phyloP scores from a whole-genome alignment of 2,888 invertebrate species.

The Platypus cylindrus region DNA sequence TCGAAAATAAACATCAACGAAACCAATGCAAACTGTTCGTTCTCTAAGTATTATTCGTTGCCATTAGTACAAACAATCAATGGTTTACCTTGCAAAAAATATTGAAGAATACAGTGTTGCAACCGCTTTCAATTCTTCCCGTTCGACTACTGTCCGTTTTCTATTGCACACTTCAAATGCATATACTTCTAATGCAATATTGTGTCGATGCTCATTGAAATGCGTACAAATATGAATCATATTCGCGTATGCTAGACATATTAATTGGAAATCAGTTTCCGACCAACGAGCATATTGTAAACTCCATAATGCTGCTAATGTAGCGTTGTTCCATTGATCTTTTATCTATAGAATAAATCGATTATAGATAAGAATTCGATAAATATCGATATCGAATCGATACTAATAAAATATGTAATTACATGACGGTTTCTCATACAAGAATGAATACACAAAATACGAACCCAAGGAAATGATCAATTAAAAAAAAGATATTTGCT shows the following conservation, averaged over 20 bases:
- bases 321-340: constrained; percentile 36
- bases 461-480: neutral
- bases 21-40: too few species aligned
- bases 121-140: constrained; percentile 36
- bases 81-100: constrained; percentile 33
- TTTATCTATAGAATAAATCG: constrained; percentile 23
- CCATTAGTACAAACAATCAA: too few species aligned
- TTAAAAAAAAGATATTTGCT: neutral
- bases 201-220: constrained; percentile 22
- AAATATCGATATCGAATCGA: too few species aligned
- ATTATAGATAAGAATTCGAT: too few species aligned
- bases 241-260: constrained; percentile 44
- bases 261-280: constrained; percentile 39
- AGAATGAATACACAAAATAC: too few species aligned
- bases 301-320: constrained; percentile 45
- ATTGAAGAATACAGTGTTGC: constrained; percentile 35
- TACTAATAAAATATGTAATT: too few species aligned
- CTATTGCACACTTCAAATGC: constrained; percentile 33
- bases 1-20: too few species aligned
- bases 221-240: constrained; percentile 35
- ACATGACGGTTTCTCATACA: too few species aligned
- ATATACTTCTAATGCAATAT: constrained; percentile 32
- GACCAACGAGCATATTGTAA: constrained; percentile 40
- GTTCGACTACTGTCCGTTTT: constrained; percentile 31
- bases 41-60: too few species aligned